Conservation (phyloP, 1,140 invertebrate species). For the Zophobas atratus region DNA sequence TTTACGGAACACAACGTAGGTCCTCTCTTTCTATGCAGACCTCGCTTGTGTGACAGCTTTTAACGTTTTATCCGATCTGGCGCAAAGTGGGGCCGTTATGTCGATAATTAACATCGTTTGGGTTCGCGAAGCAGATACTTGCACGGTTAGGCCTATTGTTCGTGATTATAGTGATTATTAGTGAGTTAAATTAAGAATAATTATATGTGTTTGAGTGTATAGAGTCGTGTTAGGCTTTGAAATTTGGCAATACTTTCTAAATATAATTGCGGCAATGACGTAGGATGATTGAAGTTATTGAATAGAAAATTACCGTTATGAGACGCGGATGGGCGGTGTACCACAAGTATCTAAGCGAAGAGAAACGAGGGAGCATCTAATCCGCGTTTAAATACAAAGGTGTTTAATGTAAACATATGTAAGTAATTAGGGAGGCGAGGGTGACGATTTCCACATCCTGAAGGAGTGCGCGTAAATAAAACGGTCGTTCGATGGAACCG, state of each 20-base stretch:
- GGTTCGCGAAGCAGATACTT: too few relatives aligned
- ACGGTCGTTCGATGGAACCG: constrained; percentile 15
- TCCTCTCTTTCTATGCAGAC: too few relatives aligned
- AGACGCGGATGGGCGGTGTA: background rate
- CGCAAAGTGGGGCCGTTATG: too few relatives aligned
- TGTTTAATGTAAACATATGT: constrained; percentile 42
- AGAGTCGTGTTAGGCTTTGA: background rate
- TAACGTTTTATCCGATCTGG: too few relatives aligned
- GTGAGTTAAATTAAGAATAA: too few relatives aligned
- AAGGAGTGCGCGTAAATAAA: constrained; percentile 21
- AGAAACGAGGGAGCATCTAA: constrained; percentile 10
- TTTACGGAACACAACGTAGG: too few relatives aligned
- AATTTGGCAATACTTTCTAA: background rate
- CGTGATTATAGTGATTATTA: too few relatives aligned
- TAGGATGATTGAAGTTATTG: constrained; percentile 5
- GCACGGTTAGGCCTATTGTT: too few relatives aligned
- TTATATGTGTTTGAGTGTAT: background rate
- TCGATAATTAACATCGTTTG: too few relatives aligned
- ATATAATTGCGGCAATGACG: background rate
- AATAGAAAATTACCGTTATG: constrained; percentile 10
- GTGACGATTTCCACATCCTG: constrained; percentile 32
- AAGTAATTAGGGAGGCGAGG: constrained; percentile 30
- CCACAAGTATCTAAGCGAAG: constrained; percentile 1
- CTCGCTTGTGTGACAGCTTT: too few relatives aligned
- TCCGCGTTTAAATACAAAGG: constrained; percentile 38